phyloP scores from a whole-genome alignment of 2,888 invertebrate genomes.

The Pterobdella sp. region DNA sequence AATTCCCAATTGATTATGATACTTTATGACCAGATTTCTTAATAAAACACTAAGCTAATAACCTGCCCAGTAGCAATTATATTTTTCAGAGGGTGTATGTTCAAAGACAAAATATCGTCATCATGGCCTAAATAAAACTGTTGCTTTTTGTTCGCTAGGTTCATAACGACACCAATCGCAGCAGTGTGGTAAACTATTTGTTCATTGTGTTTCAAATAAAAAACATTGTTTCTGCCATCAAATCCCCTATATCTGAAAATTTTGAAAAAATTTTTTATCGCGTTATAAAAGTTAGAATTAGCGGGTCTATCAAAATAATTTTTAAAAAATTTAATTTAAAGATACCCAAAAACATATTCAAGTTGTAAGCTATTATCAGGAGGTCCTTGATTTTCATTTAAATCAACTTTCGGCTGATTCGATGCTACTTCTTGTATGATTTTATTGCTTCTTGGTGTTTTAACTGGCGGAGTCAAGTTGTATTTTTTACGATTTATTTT shows the following conservation, averaged over 20 bases:
- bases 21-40: neutral
- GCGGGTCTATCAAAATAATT: neutral
- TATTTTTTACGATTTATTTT: slow-evolving; percentile 44
- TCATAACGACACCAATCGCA: slow-evolving; percentile 51
- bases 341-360: slow-evolving; percentile 17
- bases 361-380: slow-evolving; percentile 22
- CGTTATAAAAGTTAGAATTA: neutral
- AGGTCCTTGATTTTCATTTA: slow-evolving; percentile 9
- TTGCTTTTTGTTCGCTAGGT: slow-evolving; percentile 47
- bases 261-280: neutral
- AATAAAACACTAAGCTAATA: neutral
- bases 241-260: slow-evolving; percentile 51
- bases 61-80: slow-evolving; percentile 53
- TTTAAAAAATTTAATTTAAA: neutral
- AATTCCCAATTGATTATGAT: neutral
- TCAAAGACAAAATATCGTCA: slow-evolving; percentile 53
- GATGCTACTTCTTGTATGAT: neutral
- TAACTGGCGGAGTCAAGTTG: slow-evolving; percentile 37
- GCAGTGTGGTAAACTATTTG: slow-evolving; percentile 53
- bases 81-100: slow-evolving; percentile 51
- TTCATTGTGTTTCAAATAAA: slow-evolving; percentile 46
- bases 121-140: slow-evolving; percentile 52
- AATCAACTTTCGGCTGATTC: neutral
- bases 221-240: slow-evolving; percentile 40
- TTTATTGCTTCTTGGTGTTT: neutral